Base-by-base conservation (phyloP, 2,797 vertebrate genomes). In the Sphenopsis melanotis region DNA sequence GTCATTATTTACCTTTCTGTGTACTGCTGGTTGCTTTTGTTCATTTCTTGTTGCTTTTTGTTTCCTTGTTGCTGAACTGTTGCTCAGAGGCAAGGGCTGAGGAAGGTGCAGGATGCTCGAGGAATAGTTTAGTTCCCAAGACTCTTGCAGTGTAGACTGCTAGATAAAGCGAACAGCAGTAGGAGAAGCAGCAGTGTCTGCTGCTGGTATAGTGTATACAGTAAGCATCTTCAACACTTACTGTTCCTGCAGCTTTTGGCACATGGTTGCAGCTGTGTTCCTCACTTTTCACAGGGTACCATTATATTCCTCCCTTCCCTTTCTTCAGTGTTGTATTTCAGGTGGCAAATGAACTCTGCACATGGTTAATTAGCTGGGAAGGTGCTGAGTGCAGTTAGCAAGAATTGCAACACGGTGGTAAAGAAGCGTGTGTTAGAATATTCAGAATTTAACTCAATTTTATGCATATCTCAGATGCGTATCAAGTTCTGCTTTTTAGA, bases 131-230 rank as follows among this genome's bases (percentile, higher is more conserved):
- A 55, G 39, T 64, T 21, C 60, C 21, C 32, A 53, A 22, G 63
- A 57, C 29, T 32, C 16, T 82, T 78, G 32, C 39, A 49, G 13
- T 15, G 15, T 21, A 23, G 32, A 46, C 52, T 34, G 50, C 27
- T 74, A 52, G 41, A 32, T 60, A 61, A 85, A 87, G n/a, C 0
- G 3, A 93, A 65, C 2, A 83, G 46, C 26, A 36, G 77, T 66
- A 74, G 0, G 0, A 92, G 75, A 60, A 87, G 6, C 34, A 90
- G 15, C 0, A 0, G 52, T 87, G 49, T 53, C 63, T 83, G 20
- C 49, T 66, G 64, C 27, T 5, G 1, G 26, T 27, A 50, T 10
- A 50, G 26, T 49, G 32, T 49, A 7, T 12, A 27, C 74, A 49
- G 36, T 49, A 49, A 63, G 42, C 36, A 19, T 47, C 65, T 87